phyloP scores from a whole-genome alignment of 2,888 invertebrate genomes.

The Hydrotaea cyrtoneurina region DNA sequence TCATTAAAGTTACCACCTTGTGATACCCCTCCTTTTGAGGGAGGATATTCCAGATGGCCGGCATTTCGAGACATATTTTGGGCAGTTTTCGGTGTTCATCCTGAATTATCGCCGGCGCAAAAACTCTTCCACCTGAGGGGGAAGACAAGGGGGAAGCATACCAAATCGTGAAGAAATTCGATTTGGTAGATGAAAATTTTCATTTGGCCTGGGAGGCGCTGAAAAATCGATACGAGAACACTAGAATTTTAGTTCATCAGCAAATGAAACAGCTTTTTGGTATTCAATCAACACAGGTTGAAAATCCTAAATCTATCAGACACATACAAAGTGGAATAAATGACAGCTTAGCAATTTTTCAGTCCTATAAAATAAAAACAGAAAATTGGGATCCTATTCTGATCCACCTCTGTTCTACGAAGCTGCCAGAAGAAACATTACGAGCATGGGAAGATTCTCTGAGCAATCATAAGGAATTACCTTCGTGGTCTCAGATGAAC shows the following conservation, averaged over 20 bases:
- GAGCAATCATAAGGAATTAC: constrained; percentile 10
- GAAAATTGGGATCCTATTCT: constrained; percentile 15
- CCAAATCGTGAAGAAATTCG: constrained; percentile 31
- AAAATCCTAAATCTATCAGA: neutral
- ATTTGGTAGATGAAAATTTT: constrained; percentile 33
- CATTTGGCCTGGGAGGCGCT: constrained; percentile 14
- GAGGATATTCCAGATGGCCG: too few species aligned
- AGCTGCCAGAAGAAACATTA: constrained; percentile 23
- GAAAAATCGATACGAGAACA: constrained; percentile 27
- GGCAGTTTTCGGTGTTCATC: constrained; percentile 30
- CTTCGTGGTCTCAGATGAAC: constrained; percentile 29
- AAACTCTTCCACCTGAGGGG: too few species aligned
- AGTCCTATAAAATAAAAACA: neutral
- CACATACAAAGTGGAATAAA: constrained; percentile 2
- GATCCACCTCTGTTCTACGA: neutral
- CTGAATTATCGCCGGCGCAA: neutral
- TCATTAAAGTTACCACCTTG: constrained; percentile 3
- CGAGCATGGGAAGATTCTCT: too few species aligned
- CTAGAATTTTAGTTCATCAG: constrained; percentile 20
- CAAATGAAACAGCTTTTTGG: constrained; percentile 25
- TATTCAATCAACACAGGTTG: neutral
- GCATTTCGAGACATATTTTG: too few species aligned
- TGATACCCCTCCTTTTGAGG: too few species aligned
- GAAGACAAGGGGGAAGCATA: constrained; percentile 26
- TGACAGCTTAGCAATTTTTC: constrained; percentile 15